A percentile compares a stretch with the other conserved stretches of the same genome.
These are phyloP conservation scores for Fistularia tabacaria DNA, from an alignment of 2,797 vertebrate species.

Conservation along the genomic window DNA sequence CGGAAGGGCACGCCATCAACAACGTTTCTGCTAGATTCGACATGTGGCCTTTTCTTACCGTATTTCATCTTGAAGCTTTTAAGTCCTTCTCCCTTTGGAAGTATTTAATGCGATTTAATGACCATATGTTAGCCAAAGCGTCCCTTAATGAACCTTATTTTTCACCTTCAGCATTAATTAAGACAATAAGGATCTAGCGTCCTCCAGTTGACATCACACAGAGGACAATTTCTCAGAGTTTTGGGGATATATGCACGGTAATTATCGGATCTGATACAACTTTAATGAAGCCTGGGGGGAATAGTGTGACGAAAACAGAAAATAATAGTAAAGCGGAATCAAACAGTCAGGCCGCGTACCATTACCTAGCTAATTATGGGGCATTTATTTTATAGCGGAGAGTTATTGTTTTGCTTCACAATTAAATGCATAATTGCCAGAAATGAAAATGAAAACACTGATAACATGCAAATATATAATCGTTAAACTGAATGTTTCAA, in stretches of 20 bases:
- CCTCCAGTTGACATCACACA: slow-evolving; percentile 43
- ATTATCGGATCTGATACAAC: slow-evolving; percentile 44
- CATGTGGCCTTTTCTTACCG: slow-evolving; percentile 2
- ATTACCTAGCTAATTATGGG: slow-evolving; percentile 2
- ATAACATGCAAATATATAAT: not conserved
- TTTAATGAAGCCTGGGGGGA: slow-evolving; percentile 55
- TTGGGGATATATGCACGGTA: slow-evolving; percentile 27
- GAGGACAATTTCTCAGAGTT: slow-evolving; percentile 42
- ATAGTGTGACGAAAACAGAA: slow-evolving; percentile 11
- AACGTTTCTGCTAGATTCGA: not conserved
- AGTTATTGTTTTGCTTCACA: not conserved
- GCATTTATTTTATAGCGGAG: not conserved
- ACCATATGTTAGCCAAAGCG: slow-evolving; percentile 27
- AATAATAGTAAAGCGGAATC: slow-evolving; percentile 9
- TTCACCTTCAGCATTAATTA: slow-evolving; percentile 45
- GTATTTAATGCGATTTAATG: slow-evolving; percentile 35
- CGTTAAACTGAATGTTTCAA: no score
- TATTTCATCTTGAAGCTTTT: slow-evolving; percentile 1
- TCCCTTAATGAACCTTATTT: slow-evolving; percentile 40
- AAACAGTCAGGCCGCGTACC: slow-evolving; percentile 1
- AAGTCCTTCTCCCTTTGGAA: slow-evolving; percentile 11
- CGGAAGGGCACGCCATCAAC: no score
- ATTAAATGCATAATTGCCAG: slow-evolving; percentile 1
- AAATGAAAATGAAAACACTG: not conserved
- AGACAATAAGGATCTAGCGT: slow-evolving; percentile 35